A percentile compares a stretch with the other conserved stretches of the same genome.
phyloP scores from a whole-genome alignment of 2,797 vertebrate genomes.

The Macroramphosus scolopax region DNA sequence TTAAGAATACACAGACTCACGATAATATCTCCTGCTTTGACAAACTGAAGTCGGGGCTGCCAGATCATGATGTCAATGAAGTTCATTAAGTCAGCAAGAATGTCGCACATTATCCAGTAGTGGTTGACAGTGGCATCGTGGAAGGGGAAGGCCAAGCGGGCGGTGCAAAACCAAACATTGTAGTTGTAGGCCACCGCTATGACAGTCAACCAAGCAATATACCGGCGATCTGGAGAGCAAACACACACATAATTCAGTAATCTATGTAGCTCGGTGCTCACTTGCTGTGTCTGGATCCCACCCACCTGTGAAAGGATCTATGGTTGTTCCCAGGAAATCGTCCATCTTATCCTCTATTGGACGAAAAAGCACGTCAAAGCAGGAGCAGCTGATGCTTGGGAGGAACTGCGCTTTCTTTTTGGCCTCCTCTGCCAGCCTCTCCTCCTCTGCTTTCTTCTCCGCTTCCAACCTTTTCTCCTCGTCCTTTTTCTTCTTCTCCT shows the following conservation, averaged over 20 bases:
- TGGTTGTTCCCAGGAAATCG: slow-evolving; percentile 50
- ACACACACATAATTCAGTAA: background rate
- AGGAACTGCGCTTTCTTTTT: slow-evolving; percentile 53
- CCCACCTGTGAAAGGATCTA: slow-evolving; percentile 73
- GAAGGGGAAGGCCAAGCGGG: slow-evolving; percentile 83
- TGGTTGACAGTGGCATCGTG: slow-evolving; percentile 60
- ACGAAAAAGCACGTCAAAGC: slow-evolving; percentile 53
- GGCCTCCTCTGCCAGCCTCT: slow-evolving; percentile 62
- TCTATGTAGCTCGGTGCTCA: background rate
- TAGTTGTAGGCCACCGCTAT: slow-evolving; percentile 85
- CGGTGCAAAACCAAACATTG: slow-evolving; percentile 86
- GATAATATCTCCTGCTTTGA: slow-evolving; percentile 87
- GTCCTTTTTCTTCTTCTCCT: slow-evolving; percentile 77
- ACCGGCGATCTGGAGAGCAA: slow-evolving; percentile 78
- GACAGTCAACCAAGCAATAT: slow-evolving; percentile 83
- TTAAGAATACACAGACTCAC: slow-evolving; percentile 72
- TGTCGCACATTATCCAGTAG: slow-evolving; percentile 80
- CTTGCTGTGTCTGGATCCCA: background rate
- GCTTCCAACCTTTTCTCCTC: slow-evolving; percentile 77
- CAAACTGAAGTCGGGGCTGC: slow-evolving; percentile 87
- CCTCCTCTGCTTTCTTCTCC: slow-evolving; percentile 73
- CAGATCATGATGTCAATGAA: slow-evolving; percentile 83
- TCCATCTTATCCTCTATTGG: slow-evolving; percentile 69
- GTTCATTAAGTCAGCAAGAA: slow-evolving; percentile 79
- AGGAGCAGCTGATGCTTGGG: slow-evolving; percentile 49